Conservation (phyloP, 2,888 invertebrate species). For the Folsomia candida region DNA sequence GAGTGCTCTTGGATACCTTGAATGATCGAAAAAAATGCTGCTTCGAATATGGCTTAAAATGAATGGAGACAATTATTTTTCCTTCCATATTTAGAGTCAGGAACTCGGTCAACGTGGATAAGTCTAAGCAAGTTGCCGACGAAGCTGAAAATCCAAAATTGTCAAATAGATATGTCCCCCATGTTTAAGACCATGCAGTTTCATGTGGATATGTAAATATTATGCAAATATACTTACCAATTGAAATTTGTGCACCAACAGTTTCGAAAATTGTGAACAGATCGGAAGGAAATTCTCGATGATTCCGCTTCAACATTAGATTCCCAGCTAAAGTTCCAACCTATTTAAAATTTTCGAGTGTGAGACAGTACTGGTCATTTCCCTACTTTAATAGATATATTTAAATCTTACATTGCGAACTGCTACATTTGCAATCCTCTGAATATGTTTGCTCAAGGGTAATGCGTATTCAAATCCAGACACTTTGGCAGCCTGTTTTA, state of each 20-base stretch:
- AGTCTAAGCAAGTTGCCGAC: constrained; percentile 15
- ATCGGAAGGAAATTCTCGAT: constrained; percentile 70
- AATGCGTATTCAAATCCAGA: constrained; percentile 4
- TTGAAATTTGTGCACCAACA: constrained; percentile 51
- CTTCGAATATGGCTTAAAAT: constrained; percentile 58
- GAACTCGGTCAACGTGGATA: constrained; percentile 58
- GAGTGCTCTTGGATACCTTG: too few species aligned
- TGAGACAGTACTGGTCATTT: too few species aligned
- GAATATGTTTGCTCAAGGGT: constrained; percentile 60
- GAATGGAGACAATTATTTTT: constrained; percentile 65
- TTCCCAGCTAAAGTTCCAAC: constrained; percentile 68
- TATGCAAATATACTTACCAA: too few species aligned
- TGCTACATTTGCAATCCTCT: constrained; percentile 67
- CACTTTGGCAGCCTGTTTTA: background rate
- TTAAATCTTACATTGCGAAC: constrained; percentile 67
- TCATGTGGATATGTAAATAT: too few species aligned
- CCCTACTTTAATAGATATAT: background rate
- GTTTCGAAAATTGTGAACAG: constrained; percentile 62
- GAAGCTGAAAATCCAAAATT: constrained; percentile 24
- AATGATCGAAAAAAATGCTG: constrained; percentile 63
- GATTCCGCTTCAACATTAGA: constrained; percentile 65
- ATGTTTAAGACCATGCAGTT: background rate
- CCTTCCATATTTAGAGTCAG: constrained; percentile 63
- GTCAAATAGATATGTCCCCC: too few species aligned
- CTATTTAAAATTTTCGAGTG: constrained; percentile 41